Percentiles rank a stretch among this genome's conserved stretches.
Evolutionary conservation across 1,140 invertebrate species (phyloP).

Genomic region (Lepidostoma basale): DNA sequence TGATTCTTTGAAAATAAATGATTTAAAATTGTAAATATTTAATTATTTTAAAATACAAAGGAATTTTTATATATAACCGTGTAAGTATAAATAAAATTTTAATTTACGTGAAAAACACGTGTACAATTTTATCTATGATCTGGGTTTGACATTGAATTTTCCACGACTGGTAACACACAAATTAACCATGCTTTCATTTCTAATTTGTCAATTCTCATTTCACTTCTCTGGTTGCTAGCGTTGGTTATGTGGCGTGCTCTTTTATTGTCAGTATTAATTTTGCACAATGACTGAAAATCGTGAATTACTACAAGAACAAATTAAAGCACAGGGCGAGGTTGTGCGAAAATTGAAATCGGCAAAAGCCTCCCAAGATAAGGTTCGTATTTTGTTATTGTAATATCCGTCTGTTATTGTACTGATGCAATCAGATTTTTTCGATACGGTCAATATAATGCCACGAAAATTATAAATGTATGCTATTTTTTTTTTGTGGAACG

Average conservation of each 20-base stretch:
- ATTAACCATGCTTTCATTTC: conserved; percentile 27
- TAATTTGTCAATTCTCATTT: conserved; percentile 7
- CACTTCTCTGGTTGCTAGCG: neutral
- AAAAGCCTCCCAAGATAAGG: conserved; percentile 33
- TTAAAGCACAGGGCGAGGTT: conserved; percentile 37
- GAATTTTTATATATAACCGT: no score
- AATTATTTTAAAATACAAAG: no score
- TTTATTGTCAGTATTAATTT: conserved; percentile 10
- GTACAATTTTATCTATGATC: no score
- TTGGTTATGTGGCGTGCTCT: conserved; percentile 16
- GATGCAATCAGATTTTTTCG: conserved; percentile 1
- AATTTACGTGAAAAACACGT: no score
- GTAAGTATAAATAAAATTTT: no score
- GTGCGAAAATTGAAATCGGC: conserved; percentile 37
- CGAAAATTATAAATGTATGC: no score
- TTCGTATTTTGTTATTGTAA: neutral
- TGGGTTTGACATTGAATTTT: no score
- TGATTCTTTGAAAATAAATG: no score
- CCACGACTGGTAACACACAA: conserved; percentile 2
- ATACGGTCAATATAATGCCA: no score
- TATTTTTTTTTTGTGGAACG: no score
- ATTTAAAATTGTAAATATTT: no score
- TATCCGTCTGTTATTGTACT: neutral
- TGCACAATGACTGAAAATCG: conserved; percentile 35
- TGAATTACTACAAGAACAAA: conserved; percentile 31